Base-by-base conservation (phyloP, 1,140 invertebrate genomes). In the Pemphigus obesinymphae region DNA sequence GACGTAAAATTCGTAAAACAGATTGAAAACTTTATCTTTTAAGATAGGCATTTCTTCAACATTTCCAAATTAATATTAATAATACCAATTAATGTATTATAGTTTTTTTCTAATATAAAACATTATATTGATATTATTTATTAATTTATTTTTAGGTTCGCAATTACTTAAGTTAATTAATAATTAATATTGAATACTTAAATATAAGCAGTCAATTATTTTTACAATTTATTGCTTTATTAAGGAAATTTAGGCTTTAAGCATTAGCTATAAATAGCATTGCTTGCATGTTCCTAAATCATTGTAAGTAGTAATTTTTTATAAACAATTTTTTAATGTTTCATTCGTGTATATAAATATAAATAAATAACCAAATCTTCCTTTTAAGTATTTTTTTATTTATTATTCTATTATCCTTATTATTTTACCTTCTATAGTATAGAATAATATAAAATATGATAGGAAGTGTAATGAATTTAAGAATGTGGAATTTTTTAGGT, bases 1-100 rank as follows among this genome's bases (percentile, higher is more conserved):
- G 91, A 83, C 89, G 91, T 82, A 91, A 90, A 85, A 87, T 90
- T 82, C 88, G 90, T 80, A 92, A 91, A 86, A 90, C 89, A 83
- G 90, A 92, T 85, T 91, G 82, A 85, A 76, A 53, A 72, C 2
- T 55, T 78, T 58, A 53, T 34, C 50, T 50, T 58, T 37, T 26
- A 43, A 31, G 11, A n/a, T 73, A 31, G 23, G 34, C 40, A 48
- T 82, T 45, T 68, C 26, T 70, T 82, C 81, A 37, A 26, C 3
- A 17, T n/a, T n/a, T n/a, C n/a, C n/a, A n/a, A n/a, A n/a, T n/a
- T n/a, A n/a, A n/a, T n/a, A n/a, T n/a, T n/a, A n/a, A n/a, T 48
- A 72, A 70, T 53, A 58, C 70, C 82, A 82, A 55, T 29, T 45
- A 55, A 40, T 70, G 66, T 82, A 82, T 82, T 70, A 50, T 82